Evolutionary conservation across 1,140 invertebrate species (phyloP).

Genomic region (Tyrophagus putrescentiae): DNA sequence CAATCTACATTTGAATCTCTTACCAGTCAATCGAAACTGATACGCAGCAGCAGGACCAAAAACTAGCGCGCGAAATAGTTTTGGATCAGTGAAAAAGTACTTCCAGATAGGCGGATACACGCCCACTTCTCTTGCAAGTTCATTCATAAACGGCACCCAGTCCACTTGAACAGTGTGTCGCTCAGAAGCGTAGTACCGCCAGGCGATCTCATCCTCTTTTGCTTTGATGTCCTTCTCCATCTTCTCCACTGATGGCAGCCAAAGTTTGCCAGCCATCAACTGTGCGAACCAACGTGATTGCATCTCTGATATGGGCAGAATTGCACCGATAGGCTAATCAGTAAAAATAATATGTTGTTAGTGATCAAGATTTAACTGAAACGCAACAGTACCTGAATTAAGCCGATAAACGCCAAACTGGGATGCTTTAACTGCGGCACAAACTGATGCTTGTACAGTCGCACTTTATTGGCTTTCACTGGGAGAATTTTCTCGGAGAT

Average conservation of each 20-base stretch:
- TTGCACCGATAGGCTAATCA: slow-evolving; percentile 38
- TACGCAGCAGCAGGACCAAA: slow-evolving; percentile 35
- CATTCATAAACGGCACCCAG: slow-evolving; percentile 33
- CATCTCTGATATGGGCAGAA: slow-evolving; percentile 40
- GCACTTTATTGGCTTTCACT: slow-evolving; percentile 22
- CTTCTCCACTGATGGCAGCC: slow-evolving; percentile 23
- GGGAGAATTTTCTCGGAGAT: slow-evolving; percentile 26
- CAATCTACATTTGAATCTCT: not conserved
- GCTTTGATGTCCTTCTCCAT: slow-evolving; percentile 22
- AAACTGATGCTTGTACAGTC: slow-evolving; percentile 24
- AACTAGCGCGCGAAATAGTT: slow-evolving; percentile 29
- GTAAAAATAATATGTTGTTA: too few species aligned
- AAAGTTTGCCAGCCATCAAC: slow-evolving; percentile 24
- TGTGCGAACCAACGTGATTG: slow-evolving; percentile 27
- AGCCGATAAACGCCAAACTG: slow-evolving; percentile 38
- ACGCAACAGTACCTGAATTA: too few species aligned
- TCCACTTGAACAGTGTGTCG: slow-evolving; percentile 38
- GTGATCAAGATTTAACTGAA: too few species aligned
- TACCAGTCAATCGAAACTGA: slow-evolving; percentile 32
- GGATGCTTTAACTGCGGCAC: slow-evolving; percentile 23
- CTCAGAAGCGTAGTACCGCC: slow-evolving; percentile 28
- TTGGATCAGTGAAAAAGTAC: slow-evolving; percentile 31
- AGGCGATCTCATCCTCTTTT: slow-evolving; percentile 25
- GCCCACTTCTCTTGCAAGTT: slow-evolving; percentile 31
- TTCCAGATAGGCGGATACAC: slow-evolving; percentile 31